phyloP scores from a whole-genome alignment of 2,888 invertebrate genomes.

The Liodrosophila aerea region DNA sequence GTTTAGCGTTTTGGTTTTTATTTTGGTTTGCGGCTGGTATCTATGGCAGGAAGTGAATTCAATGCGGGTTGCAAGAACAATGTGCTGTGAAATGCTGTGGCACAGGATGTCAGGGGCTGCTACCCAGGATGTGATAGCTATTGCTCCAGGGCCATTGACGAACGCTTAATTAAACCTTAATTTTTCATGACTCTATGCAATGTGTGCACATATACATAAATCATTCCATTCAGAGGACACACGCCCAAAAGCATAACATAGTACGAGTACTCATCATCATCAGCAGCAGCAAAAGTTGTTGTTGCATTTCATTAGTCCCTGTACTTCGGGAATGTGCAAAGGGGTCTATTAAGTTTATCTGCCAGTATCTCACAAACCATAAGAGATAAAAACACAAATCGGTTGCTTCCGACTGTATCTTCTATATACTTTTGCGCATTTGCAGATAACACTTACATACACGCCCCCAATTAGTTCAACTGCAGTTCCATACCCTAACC shows the following conservation, averaged over 20 bases:
- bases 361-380: too few relatives aligned
- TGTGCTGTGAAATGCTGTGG: conserved; percentile 33
- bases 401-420: conserved; percentile 16
- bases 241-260: not conserved
- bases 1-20: conserved; percentile 44
- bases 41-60: conserved; percentile 56
- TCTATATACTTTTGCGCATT: conserved; percentile 39
- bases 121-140: conserved; percentile 45
- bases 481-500: conserved; percentile 25
- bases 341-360: too few relatives aligned
- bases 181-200: conserved; percentile 62
- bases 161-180: conserved; percentile 76
- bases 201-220: conserved; percentile 47
- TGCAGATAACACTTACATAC: conserved; percentile 51
- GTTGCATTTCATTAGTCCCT: too few relatives aligned
- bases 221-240: conserved; percentile 46
- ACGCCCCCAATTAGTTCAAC: conserved; percentile 51
- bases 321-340: too few relatives aligned
- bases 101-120: conserved; percentile 59
- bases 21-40: conserved; percentile 30
- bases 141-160: conserved; percentile 39
- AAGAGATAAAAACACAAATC: too few relatives aligned
- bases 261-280: too few relatives aligned
- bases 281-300: too few relatives aligned
- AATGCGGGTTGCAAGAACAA: conserved; percentile 66